Conservation (phyloP, 2,888 invertebrate species). For the Dynastes hyllus region DNA sequence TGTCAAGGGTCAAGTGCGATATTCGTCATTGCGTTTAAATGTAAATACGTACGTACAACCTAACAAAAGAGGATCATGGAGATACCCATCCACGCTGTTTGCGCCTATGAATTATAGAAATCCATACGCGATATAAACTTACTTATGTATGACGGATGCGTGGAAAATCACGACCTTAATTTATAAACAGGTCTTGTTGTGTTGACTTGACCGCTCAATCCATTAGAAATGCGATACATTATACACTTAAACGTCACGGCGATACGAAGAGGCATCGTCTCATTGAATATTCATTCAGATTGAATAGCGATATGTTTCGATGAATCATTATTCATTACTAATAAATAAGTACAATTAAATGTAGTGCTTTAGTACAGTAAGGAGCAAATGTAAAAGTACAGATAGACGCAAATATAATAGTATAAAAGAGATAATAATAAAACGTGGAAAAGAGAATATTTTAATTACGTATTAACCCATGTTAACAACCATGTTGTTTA, state of each 20-base stretch:
- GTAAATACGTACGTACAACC: too few relatives aligned
- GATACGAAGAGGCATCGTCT: background rate
- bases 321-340: slow-evolving; percentile 12
- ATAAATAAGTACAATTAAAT: background rate
- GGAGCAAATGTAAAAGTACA: background rate
- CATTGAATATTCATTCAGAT: slow-evolving; percentile 12
- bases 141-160: background rate
- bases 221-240: slow-evolving; percentile 25
- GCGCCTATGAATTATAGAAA: slow-evolving; percentile 7
- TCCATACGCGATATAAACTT: background rate
- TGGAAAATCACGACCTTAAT: slow-evolving; percentile 27
- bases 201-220: slow-evolving; percentile 10
- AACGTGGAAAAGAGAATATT: too few relatives aligned
- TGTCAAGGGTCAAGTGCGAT: slow-evolving; percentile 14
- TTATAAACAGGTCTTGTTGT: slow-evolving; percentile 16
- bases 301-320: background rate
- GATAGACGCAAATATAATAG: too few relatives aligned
- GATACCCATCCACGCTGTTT: too few relatives aligned
- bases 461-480: too few relatives aligned
- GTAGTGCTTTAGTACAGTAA: background rate
- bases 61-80: too few relatives aligned
- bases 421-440: too few relatives aligned
- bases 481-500: too few relatives aligned
- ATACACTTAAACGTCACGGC: slow-evolving; percentile 5
- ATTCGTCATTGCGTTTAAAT: background rate